These are phyloP conservation scores for Eristalinus sepulchralis DNA, from an alignment of 2,888 invertebrate species.

Conservation along the genomic window DNA sequence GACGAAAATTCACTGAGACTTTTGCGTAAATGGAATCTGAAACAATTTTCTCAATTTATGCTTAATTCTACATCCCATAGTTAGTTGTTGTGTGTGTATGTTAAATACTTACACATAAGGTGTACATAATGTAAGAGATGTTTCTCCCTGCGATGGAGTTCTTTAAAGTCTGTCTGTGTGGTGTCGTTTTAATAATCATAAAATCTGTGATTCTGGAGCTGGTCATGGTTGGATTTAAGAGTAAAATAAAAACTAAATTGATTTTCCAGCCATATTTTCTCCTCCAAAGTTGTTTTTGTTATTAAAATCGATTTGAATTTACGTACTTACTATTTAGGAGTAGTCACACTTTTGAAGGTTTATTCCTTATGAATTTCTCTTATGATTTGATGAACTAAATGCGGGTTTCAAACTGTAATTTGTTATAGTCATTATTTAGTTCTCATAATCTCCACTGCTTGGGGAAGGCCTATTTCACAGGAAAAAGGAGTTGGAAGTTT, in stretches of 20 bases:
- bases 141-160: not conserved
- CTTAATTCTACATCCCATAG: slow-evolving; percentile 47
- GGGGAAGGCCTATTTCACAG: too few relatives aligned
- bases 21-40: slow-evolving; percentile 30
- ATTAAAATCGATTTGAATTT: not conserved
- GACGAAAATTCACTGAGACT: not conserved
- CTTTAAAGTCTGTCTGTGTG: not conserved
- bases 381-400: too few relatives aligned
- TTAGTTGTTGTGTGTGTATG: not conserved
- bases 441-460: too few relatives aligned
- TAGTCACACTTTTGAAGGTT: not conserved
- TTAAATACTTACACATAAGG: not conserved
- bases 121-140: slow-evolving; percentile 9
- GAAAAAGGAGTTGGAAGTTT: too few relatives aligned
- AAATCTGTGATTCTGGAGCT: not conserved
- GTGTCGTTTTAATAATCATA: slow-evolving; percentile 1
- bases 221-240: not conserved
- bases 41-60: slow-evolving; percentile 58
- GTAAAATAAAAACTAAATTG: not conserved
- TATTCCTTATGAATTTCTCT: not conserved
- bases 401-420: too few relatives aligned
- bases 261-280: not conserved
- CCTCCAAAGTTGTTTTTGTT: not conserved
- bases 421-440: too few relatives aligned
- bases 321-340: not conserved